phyloP scores from a whole-genome alignment of 2,113 vertebrate genomes.

The Mandrillus leucophaeus region DNA sequence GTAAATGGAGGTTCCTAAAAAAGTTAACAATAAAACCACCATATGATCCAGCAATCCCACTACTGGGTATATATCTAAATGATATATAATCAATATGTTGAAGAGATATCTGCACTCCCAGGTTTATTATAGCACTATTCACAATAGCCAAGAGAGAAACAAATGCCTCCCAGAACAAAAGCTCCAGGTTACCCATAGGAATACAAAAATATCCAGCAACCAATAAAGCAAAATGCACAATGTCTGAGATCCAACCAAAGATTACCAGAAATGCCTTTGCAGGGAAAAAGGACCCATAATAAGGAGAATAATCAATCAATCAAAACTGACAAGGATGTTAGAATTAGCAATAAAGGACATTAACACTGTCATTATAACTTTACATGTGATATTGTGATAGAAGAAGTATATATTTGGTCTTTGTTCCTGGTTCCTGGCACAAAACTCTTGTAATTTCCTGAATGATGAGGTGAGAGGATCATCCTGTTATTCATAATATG shows the following conservation, averaged over 20 bases:
- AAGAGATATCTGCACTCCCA: not conserved
- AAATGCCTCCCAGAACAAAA: not conserved
- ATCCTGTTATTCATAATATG: not conserved
- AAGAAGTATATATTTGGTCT: not conserved
- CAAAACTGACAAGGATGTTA: not conserved
- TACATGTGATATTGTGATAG: not conserved
- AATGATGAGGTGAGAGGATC: not conserved
- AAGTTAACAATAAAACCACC: not conserved
- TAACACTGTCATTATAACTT: not conserved
- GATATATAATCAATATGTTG: not conserved
- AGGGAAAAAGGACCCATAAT: not conserved
- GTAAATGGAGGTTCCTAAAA: not conserved
- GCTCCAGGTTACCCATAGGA: not conserved
- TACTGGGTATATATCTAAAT: not conserved
- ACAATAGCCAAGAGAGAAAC: not conserved
- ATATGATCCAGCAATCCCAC: not conserved
- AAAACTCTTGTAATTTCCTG: not conserved
- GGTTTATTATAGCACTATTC: not conserved
- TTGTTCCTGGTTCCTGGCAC: not conserved
- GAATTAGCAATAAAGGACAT: not conserved
- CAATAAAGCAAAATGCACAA: not conserved
- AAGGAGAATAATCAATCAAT: not conserved
- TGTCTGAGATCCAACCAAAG: not conserved
- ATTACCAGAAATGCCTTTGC: not conserved
- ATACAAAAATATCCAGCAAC: not conserved